Evolutionary conservation across 2,113 vertebrate genomes (phyloP), one percentile per base, ranked within the genome.

Genomic region (Cyphomyrus discorhynchus): DNA sequence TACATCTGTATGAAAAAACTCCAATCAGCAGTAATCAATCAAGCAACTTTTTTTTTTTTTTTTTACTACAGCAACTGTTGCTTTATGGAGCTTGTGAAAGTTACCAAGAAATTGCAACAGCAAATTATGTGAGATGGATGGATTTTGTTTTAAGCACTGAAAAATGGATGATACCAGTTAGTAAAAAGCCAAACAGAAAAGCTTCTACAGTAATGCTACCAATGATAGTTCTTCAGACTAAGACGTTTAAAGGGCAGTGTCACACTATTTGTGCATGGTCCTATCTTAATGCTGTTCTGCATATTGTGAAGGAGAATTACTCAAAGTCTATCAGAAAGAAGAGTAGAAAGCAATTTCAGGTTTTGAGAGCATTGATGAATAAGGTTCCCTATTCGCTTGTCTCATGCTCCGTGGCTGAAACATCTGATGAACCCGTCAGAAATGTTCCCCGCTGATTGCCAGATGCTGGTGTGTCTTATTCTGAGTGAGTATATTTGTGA

Each of bases 341-440:
- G 42, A 74, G 9, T 13, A 47, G 66, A 74, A 74, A 74, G 62
- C 42, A 58, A 49, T 66, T 46, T 49, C 45, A n/a, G 62, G 5
- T 50, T 27, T 88, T 50, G 45, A 47, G 45, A 88, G 45, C 58
- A 74, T 62, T 74, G 87, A 50, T 24, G 74, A 56, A 27, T 53
- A 53, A 45, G 47, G 56, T 83, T 74, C 47, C 17, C 15, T 42
- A 31, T n/a, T 46, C 52, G 13, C 10, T 27, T 89, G 74, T 58
- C 46, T 49, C 15, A 10, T 42, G 62, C 50, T 56, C 49, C 2
- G 82, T 15, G 66, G 82, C 39, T 42, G 21, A 47, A 42, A 10
- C 42, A 88, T 88, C 42, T 88, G 24, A 88, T 88, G 42, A 62
- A 84, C 39, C 89, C 53, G 77, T 89, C 88, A 89, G 35, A 89